Conservation (phyloP, 2,888 invertebrate genomes). For the Onthophagus sagittarius region DNA sequence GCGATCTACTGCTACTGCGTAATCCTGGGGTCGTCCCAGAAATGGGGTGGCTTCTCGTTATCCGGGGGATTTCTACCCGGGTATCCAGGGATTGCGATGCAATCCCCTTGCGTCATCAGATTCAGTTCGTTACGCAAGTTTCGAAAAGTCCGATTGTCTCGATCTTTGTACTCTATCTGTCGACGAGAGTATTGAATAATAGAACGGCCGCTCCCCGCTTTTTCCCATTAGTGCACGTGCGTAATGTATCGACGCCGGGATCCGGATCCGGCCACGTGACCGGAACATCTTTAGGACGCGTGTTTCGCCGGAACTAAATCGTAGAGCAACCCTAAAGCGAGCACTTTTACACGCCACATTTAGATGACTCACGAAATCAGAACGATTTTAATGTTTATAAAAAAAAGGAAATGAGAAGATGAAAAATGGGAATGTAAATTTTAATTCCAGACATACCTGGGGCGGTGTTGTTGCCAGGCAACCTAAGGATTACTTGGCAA, state of each 20-base stretch:
- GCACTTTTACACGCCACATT: conserved; percentile 1
- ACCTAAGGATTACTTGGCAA: conserved; percentile 38
- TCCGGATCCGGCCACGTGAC: conserved; percentile 45
- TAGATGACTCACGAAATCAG: neutral
- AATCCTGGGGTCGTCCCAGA: neutral
- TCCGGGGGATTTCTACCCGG: neutral
- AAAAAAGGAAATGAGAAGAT: neutral
- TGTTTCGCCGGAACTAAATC: conserved; percentile 38
- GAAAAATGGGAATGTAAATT: neutral
- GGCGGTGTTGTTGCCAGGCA: conserved; percentile 44
- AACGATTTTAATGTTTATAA: neutral
- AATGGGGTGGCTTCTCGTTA: conserved; percentile 13
- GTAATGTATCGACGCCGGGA: conserved; percentile 31
- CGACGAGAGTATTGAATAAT: neutral
- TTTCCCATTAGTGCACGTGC: conserved; percentile 29
- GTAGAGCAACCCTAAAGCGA: conserved; percentile 17
- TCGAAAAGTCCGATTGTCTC: neutral
- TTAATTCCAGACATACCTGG: conserved; percentile 30
- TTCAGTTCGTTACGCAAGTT: conserved; percentile 1
- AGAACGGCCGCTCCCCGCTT: conserved; percentile 2
- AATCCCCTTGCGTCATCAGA: conserved; percentile 7
- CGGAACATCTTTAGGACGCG: conserved; percentile 44
- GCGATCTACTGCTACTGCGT: conserved; percentile 4
- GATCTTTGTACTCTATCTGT: neutral
- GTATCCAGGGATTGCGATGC: conserved; percentile 18